Evolutionary conservation across 2,113 vertebrate species (phyloP), one percentile per base, ranked within the genome.

Genomic region (Sphaerodactylus townsendi): DNA sequence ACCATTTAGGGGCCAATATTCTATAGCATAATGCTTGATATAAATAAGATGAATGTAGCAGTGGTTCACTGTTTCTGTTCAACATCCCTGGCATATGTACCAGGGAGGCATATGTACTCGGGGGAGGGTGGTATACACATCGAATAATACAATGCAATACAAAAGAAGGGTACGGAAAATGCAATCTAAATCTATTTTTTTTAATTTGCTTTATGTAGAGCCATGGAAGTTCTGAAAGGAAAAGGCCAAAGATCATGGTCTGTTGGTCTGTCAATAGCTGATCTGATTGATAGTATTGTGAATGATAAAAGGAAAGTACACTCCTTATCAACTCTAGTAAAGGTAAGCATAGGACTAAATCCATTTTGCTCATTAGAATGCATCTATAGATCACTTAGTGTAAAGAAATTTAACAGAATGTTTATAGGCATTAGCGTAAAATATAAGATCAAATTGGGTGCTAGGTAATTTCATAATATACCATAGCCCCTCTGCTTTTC

Each of bases 161-260:
- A n/a, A n/a, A 93, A 59, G 35, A 70, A n/a, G 11, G 73, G 39
- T 83, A 69, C 86, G 83, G 79, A 84, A 53, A 53, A 30, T 82
- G 5, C 48, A 56, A 89, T 89, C 87, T 92, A 72, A 94, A 59
- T 79, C 19, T 19, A 4, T 0, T 0, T 15, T 85, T 91, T 71
- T 85, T 88, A 21, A 50, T 74, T 87, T 41, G 9, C 77, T 83
- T 75, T 46, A 81, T 50, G 4, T 87, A 99, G 99, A 95, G 98
- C 96, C 0, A 93, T 99, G 92, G 98, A 98, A 92, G 86, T 98
- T 39, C 93, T 98, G 65, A 98, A 97, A 90, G 97, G 94, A 71
- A 98, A 95, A 94, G 97, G 98, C 66, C 98, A 99, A 92, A 96
- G 97, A 79, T 99, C 98, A 0, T 99, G 97, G 98, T 99, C 98